phyloP scores from a whole-genome alignment of 2,888 invertebrate genomes.

The Cerceris ruficornis region DNA sequence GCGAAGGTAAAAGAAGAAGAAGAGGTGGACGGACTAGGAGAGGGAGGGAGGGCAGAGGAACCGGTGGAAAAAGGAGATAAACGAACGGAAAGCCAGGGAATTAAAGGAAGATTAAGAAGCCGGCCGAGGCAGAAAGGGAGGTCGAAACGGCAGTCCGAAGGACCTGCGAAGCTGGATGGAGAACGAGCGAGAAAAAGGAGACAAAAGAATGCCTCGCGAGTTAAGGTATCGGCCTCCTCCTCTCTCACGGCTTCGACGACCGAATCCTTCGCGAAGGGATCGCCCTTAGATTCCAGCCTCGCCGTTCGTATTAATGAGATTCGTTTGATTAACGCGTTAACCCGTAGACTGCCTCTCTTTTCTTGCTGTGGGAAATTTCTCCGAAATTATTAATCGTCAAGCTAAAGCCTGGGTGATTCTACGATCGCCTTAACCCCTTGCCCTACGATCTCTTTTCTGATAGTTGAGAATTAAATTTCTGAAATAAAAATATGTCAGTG shows the following conservation, averaged over 20 bases:
- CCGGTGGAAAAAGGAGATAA: conserved; percentile 59
- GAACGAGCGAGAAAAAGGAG: conserved; percentile 32
- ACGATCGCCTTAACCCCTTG: no score
- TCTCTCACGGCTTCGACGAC: conserved; percentile 21
- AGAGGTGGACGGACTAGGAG: conserved; percentile 58
- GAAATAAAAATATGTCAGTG: no score
- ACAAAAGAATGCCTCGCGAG: conserved; percentile 48
- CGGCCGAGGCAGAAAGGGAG: conserved; percentile 61
- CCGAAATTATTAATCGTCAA: no score
- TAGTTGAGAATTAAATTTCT: no score
- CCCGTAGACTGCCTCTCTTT: conserved; percentile 52
- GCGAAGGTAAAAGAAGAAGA: conserved; percentile 42
- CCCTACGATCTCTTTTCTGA: no score
- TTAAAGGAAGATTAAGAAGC: conserved; percentile 79
- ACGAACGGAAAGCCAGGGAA: conserved; percentile 69
- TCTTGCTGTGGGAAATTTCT: not conserved
- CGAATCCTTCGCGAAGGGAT: conserved; percentile 35
- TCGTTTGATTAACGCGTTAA: conserved; percentile 72
- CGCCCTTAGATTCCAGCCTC: conserved; percentile 33
- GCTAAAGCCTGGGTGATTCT: no score
- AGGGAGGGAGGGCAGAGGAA: conserved; percentile 69
- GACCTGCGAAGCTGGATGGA: conserved; percentile 47
- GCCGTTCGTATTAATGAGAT: conserved; percentile 75
- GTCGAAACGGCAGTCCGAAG: conserved; percentile 57
- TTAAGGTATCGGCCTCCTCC: conserved; percentile 38